These are phyloP conservation scores for Synergus gifuensis DNA, from an alignment of 2,888 invertebrate species.

Conservation along the genomic window DNA sequence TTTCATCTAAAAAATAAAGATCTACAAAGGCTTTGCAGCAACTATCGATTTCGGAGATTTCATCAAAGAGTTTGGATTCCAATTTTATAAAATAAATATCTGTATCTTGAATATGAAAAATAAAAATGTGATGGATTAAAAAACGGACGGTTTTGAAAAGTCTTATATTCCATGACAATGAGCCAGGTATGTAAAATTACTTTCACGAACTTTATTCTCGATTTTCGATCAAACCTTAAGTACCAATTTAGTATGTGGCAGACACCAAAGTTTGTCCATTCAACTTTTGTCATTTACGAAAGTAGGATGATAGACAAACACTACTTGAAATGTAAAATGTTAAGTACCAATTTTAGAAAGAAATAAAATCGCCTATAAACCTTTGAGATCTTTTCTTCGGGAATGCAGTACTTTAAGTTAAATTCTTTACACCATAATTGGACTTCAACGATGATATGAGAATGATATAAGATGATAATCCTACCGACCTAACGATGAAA, in stretches of 20 bases:
- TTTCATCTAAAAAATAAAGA: slow-evolving; percentile 52
- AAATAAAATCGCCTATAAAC: slow-evolving; percentile 24
- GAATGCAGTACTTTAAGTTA: slow-evolving; percentile 48
- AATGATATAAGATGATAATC: slow-evolving; percentile 35
- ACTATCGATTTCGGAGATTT: neutral
- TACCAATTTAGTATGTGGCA: neutral
- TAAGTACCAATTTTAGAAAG: neutral
- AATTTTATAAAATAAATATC: neutral
- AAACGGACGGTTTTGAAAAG: slow-evolving; percentile 40
- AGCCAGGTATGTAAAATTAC: neutral
- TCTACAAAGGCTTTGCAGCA: slow-evolving; percentile 55
- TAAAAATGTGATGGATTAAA: slow-evolving; percentile 3
- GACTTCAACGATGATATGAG: slow-evolving; percentile 31
- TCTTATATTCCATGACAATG: slow-evolving; percentile 20
- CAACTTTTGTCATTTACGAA: neutral
- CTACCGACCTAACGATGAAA: slow-evolving; percentile 25
- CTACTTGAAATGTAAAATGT: slow-evolving; percentile 23
- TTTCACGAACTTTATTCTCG: slow-evolving; percentile 4
- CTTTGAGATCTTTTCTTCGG: slow-evolving; percentile 52
- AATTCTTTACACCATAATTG: slow-evolving; percentile 34
- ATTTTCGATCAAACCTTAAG: slow-evolving; percentile 10
- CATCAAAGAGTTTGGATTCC: neutral
- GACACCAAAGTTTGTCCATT: neutral
- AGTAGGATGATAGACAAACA: neutral
- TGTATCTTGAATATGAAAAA: neutral